Evolutionary conservation across 1,140 invertebrate genomes (phyloP).

Genomic region (Holcopasites calliopsidis): DNA sequence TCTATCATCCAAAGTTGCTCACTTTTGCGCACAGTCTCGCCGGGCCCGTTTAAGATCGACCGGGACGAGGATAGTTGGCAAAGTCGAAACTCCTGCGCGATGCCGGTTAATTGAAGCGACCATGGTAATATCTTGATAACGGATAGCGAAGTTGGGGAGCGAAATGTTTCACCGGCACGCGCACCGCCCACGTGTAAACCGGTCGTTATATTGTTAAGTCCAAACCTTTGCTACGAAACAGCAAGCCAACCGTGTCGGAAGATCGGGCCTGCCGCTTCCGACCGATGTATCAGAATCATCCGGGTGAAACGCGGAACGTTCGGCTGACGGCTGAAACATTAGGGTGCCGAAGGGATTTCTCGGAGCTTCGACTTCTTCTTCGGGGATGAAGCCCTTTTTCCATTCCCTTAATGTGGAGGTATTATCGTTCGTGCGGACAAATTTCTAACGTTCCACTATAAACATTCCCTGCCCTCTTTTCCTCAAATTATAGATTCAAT

Average conservation of each 20-base stretch:
- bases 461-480: no score
- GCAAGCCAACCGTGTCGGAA: not conserved
- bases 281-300: not conserved
- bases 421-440: no score
- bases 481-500: no score
- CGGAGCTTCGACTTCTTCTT: not conserved
- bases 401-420: no score
- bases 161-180: conserved; percentile 3
- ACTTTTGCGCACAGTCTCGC: not conserved
- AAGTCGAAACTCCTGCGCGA: conserved; percentile 1
- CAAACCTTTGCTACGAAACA: not conserved
- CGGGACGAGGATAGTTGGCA: not conserved
- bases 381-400: not conserved
- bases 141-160: not conserved
- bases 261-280: not conserved
- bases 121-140: not conserved
- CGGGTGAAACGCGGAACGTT: not conserved
- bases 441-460: no score
- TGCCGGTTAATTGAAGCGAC: conserved; percentile 4
- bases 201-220: conserved; percentile 1
- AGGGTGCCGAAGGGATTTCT: conserved; percentile 3
- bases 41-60: not conserved
- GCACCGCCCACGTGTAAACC: not conserved
- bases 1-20: not conserved
- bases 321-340: not conserved